These are phyloP conservation scores for Drosophila neonasuta DNA, from an alignment of 2,888 invertebrate species.

Conservation along the genomic window DNA sequence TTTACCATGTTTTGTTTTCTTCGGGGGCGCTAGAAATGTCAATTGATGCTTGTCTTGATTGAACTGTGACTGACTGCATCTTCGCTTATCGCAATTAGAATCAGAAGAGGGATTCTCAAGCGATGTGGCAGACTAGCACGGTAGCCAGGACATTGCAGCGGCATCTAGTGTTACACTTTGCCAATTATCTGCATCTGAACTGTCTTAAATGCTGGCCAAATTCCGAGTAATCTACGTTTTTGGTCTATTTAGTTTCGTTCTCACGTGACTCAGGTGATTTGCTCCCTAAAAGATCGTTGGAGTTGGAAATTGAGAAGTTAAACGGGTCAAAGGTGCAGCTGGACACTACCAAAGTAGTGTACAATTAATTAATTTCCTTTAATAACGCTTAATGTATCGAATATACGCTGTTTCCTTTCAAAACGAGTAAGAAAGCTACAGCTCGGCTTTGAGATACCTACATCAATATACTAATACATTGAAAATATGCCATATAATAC, in stretches of 20 bases:
- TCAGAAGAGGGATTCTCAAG: constrained; percentile 27
- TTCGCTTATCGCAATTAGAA: constrained; percentile 32
- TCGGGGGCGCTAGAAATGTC: constrained; percentile 60
- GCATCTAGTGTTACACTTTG: constrained; percentile 54
- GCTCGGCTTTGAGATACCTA: too few relatives aligned
- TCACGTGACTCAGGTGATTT: constrained; percentile 53
- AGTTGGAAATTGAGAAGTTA: constrained; percentile 38
- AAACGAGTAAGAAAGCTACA: not conserved
- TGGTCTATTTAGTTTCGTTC: constrained; percentile 15
- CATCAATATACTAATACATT: too few relatives aligned
- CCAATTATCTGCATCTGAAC: constrained; percentile 54
- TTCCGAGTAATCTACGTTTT: constrained; percentile 49
- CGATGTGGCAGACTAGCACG: constrained; percentile 12
- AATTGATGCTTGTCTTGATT: constrained; percentile 67
- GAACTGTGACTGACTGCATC: constrained; percentile 44
- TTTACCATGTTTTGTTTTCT: constrained; percentile 21
- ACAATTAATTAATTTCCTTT: not conserved
- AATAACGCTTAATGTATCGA: not conserved
- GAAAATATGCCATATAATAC: too few relatives aligned
- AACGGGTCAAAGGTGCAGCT: constrained; percentile 2
- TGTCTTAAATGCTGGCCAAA: constrained; percentile 52
- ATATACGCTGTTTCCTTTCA: not conserved
- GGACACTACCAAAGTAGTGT: not conserved
- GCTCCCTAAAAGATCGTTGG: constrained; percentile 15
- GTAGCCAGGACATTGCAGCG: constrained; percentile 32